A percentile compares a stretch with the other conserved stretches of the same genome.
phyloP scores from a whole-genome alignment of 2,888 invertebrate genomes.

The Tinea pellionella region DNA sequence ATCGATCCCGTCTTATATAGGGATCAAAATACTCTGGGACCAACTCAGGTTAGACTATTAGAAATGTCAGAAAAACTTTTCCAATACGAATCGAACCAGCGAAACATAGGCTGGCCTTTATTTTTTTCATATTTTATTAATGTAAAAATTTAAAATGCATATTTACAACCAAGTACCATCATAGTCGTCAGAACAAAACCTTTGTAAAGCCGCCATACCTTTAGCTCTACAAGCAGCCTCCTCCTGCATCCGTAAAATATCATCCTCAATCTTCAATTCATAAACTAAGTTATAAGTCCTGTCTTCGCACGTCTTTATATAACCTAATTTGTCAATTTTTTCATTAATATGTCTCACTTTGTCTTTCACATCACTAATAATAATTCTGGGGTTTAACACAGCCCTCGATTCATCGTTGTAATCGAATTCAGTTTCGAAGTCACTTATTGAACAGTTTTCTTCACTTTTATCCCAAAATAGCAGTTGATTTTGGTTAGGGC shows the following conservation, averaged over 20 bases:
- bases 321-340: neutral
- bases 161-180: slow-evolving; percentile 28
- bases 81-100: too few species aligned
- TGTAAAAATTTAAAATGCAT: too few species aligned
- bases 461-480: slow-evolving; percentile 24
- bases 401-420: neutral
- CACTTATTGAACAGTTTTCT: neutral
- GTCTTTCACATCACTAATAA: neutral
- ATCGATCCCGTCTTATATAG: too few species aligned
- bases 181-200: slow-evolving; percentile 36
- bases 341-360: neutral
- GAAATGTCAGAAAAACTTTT: too few species aligned
- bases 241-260: slow-evolving; percentile 20
- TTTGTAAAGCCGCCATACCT: slow-evolving; percentile 35
- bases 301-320: neutral
- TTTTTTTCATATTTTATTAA: too few species aligned
- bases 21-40: too few species aligned
- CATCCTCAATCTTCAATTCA: slow-evolving; percentile 21
- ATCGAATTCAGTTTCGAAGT: neutral
- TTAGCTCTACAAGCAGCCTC: slow-evolving; percentile 33
- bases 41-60: too few species aligned
- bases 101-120: too few species aligned
- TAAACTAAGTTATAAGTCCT: slow-evolving; percentile 15
- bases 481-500: slow-evolving; percentile 15
- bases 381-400: neutral